phyloP scores from a whole-genome alignment of 2,797 vertebrate species.

The Chelidonichthys spinosus region DNA sequence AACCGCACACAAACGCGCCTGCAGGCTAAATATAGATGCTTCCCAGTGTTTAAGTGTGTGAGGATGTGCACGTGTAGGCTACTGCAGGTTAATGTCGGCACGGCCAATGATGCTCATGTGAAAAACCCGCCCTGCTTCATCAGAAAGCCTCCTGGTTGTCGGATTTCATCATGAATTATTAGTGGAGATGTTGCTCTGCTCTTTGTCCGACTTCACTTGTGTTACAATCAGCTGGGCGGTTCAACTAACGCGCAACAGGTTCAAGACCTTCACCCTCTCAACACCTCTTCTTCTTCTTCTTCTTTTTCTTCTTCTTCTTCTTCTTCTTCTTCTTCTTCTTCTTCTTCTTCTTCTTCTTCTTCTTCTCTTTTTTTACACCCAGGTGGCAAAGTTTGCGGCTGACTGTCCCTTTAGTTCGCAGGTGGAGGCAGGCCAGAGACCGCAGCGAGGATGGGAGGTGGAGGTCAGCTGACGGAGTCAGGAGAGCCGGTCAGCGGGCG shows the following conservation, averaged over 20 bases:
- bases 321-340: not conserved
- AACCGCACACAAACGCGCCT: not conserved
- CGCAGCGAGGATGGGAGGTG: slow-evolving; percentile 65
- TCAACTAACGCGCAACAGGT: slow-evolving; percentile 54
- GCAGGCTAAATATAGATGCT: slow-evolving; percentile 15
- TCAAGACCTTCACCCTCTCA: not conserved
- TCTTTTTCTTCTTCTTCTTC: slow-evolving; percentile 2
- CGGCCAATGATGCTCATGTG: not conserved
- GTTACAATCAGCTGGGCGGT: slow-evolving; percentile 26
- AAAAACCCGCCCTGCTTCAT: slow-evolving; percentile 4
- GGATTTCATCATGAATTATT: slow-evolving; percentile 63
- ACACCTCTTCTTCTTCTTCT: slow-evolving; percentile 2
- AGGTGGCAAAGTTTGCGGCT: slow-evolving; percentile 48
- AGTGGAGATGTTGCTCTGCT: slow-evolving; percentile 38
- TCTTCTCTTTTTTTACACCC: slow-evolving; percentile 21
- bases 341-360: not conserved
- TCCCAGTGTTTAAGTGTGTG: not conserved
- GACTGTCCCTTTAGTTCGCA: slow-evolving; percentile 33
- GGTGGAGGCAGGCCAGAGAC: slow-evolving; percentile 36
- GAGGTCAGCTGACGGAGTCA: slow-evolving; percentile 61
- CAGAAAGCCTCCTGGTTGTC: slow-evolving; percentile 18
- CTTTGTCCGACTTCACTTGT: slow-evolving; percentile 37
- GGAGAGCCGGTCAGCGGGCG: slow-evolving; percentile 54
- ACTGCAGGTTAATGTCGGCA: not conserved
- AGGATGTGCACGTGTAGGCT: not conserved